These are phyloP conservation scores for Phrynocephalus versicolor DNA, from an alignment of 2,113 vertebrate genomes.

Conservation along the genomic window DNA sequence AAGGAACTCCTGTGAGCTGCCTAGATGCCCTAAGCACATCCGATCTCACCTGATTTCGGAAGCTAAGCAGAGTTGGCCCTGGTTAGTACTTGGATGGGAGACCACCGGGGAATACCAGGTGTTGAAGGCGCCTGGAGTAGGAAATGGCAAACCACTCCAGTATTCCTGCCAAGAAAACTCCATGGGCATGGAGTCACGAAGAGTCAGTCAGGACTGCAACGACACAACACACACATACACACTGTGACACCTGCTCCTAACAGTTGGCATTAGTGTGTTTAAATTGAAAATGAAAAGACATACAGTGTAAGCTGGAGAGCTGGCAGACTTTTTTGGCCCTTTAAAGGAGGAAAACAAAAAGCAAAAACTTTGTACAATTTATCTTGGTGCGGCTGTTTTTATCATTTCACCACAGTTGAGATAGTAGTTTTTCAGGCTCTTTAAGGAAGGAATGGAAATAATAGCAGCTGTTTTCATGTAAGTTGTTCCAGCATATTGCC, in stretches of 20 bases:
- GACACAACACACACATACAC: too few species aligned
- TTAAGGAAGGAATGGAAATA: constrained; percentile 39
- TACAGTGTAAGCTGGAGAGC: constrained; percentile 58
- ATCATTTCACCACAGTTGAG: background rate
- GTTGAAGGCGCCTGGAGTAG: too few species aligned
- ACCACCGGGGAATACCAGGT: too few species aligned
- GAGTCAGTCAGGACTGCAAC: too few species aligned
- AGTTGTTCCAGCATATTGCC: background rate
- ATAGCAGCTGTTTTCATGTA: background rate
- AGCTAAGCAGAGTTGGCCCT: too few species aligned
- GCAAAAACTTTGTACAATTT: background rate
- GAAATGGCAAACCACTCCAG: too few species aligned
- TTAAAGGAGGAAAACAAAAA: constrained; percentile 38
- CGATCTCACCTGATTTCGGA: too few species aligned
- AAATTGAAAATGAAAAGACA: constrained; percentile 44
- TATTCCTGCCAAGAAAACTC: too few species aligned
- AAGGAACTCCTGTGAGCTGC: too few species aligned
- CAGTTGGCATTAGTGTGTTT: constrained; percentile 34
- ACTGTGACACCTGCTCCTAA: constrained; percentile 59
- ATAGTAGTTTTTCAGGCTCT: constrained; percentile 2
- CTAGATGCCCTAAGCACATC: too few species aligned
- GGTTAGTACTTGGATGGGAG: too few species aligned
- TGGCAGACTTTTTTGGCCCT: constrained; percentile 44
- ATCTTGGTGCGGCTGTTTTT: background rate
- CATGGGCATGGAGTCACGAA: too few species aligned